Conservation (phyloP, 2,113 vertebrate species). For the Cariama cristata region DNA sequence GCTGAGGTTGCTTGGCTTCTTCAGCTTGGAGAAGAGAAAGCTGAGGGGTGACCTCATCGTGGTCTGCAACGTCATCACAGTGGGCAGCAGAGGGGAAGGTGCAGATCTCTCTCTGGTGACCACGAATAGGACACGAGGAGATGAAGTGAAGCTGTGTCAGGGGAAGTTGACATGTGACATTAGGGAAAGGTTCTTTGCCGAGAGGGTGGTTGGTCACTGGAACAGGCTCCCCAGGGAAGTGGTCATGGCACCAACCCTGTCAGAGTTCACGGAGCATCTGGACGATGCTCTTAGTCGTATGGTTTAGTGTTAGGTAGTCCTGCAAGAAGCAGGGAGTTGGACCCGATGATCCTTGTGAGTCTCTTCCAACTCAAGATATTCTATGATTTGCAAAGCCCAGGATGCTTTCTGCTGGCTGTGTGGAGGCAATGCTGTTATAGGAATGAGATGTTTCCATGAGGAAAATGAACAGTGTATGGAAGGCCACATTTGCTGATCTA, state of each 20-base stretch:
- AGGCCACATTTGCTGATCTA: not conserved
- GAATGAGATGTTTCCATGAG: not conserved
- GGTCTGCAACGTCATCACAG: not conserved
- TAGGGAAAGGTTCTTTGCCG: not conserved
- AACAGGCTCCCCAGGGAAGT: not conserved
- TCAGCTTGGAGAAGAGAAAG: not conserved
- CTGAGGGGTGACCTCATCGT: accelerated
- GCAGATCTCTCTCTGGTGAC: not conserved
- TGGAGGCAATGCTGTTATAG: not conserved
- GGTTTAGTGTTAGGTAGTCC: not conserved
- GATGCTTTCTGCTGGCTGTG: not conserved
- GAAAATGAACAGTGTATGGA: not conserved
- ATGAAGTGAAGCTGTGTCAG: not conserved
- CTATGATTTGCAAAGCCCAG: not conserved
- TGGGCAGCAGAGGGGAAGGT: accelerated
- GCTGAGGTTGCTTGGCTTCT: not conserved
- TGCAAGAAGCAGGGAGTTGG: not conserved
- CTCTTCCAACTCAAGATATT: not conserved
- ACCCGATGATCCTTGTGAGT: not conserved
- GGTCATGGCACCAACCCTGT: not conserved
- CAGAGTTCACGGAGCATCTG: not conserved
- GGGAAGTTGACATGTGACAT: not conserved
- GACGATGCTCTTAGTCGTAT: not conserved
- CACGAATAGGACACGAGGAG: accelerated
- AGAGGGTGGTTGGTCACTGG: not conserved